Percentiles rank a stretch among this genome's conserved stretches.
phyloP scores from a whole-genome alignment of 2,113 vertebrate genomes.

The Tetraodon nigroviridis region DNA sequence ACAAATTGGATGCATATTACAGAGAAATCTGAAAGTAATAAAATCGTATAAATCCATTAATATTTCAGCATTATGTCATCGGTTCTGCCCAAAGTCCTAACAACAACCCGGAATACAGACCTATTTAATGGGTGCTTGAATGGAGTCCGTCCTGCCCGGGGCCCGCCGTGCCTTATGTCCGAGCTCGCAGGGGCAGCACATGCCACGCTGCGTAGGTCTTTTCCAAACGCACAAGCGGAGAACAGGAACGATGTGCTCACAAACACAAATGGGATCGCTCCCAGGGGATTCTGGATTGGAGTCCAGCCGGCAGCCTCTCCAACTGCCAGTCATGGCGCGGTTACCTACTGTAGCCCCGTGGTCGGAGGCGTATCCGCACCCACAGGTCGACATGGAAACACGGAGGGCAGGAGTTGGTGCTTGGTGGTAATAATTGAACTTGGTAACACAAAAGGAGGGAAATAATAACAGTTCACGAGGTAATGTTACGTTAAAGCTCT shows the following conservation, averaged over 20 bases:
- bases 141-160: slow-evolving; percentile 34
- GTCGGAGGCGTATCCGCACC: background rate
- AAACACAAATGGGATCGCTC: slow-evolving; percentile 11
- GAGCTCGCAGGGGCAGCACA: slow-evolving; percentile 20
- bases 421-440: background rate
- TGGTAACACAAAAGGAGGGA: too few species aligned
- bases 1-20: slow-evolving; percentile 29
- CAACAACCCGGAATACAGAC: slow-evolving; percentile 15
- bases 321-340: slow-evolving; percentile 4
- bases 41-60: slow-evolving; percentile 32
- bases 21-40: slow-evolving; percentile 36
- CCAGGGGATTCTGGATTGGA: slow-evolving; percentile 5
- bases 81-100: slow-evolving; percentile 22
- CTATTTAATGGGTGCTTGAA: slow-evolving; percentile 43
- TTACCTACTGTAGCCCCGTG: slow-evolving; percentile 4
- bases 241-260: background rate
- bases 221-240: background rate
- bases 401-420: background rate
- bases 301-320: slow-evolving; percentile 15
- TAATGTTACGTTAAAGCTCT: too few species aligned
- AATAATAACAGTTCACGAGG: too few species aligned
- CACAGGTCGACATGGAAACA: background rate
- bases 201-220: background rate
- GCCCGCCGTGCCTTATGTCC: slow-evolving; percentile 35
- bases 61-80: slow-evolving; percentile 22